Percentiles rank a stretch among this genome's conserved stretches.
phyloP scores from a whole-genome alignment of 1,140 invertebrate genomes.

The Physella acuta region DNA sequence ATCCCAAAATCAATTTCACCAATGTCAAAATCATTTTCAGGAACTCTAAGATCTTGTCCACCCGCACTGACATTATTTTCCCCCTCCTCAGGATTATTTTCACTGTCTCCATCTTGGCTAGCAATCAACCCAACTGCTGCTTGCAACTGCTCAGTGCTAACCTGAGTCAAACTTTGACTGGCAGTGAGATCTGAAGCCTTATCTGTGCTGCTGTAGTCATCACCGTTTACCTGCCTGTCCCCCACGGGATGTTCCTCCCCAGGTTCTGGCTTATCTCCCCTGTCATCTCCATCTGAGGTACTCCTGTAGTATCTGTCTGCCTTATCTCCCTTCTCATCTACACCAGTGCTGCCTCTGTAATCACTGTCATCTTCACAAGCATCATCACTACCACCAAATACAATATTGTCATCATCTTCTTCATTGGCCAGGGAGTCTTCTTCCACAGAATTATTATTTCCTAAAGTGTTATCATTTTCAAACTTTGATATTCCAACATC shows the following conservation, averaged over 20 bases:
- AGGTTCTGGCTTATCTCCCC: neutral
- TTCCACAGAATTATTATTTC: neutral
- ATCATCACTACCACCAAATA: neutral
- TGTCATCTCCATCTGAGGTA: neutral
- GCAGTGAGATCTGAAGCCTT: neutral
- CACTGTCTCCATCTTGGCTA: neutral
- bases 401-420: neutral
- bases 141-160: neutral
- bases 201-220: neutral
- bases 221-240: slow-evolving; percentile 1
- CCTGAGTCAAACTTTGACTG: neutral
- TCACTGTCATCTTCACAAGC: slow-evolving; percentile 18
- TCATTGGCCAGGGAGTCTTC: neutral
- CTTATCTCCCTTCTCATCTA: slow-evolving; percentile 10
- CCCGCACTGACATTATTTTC: neutral
- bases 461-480: neutral
- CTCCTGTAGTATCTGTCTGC: neutral
- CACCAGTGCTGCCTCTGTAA: neutral
- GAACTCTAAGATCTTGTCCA: neutral
- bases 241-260: neutral
- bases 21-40: neutral
- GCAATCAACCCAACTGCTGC: neutral
- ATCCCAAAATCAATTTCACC: neutral
- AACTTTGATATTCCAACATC: neutral
- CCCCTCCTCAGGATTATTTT: neutral